These are phyloP conservation scores for Abscondita cerata DNA, from an alignment of 2,888 invertebrate species.

Conservation along the genomic window DNA sequence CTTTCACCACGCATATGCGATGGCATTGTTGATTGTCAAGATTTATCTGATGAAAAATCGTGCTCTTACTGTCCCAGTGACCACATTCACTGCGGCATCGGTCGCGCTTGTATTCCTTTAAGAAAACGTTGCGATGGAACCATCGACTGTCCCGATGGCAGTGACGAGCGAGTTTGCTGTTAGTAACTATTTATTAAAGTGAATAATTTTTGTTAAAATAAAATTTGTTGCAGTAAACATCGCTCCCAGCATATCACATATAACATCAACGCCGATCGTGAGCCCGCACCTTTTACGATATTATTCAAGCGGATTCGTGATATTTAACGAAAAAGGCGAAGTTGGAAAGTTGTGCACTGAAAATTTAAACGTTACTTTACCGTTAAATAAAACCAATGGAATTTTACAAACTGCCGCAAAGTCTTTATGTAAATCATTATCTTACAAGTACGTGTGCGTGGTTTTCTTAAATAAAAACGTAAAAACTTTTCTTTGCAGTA, in stretches of 20 bases:
- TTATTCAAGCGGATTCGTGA: constrained; percentile 79
- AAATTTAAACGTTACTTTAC: constrained; percentile 70
- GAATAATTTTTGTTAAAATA: background rate
- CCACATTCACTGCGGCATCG: constrained; percentile 79
- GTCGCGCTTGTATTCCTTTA: constrained; percentile 75
- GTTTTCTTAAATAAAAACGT: background rate
- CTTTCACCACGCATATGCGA: constrained; percentile 83
- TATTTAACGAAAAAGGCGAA: constrained; percentile 84
- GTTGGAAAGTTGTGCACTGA: constrained; percentile 83
- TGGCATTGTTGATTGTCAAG: constrained; percentile 85
- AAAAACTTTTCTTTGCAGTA: constrained; percentile 60
- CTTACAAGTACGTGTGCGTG: constrained; percentile 70
- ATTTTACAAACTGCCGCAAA: constrained; percentile 73
- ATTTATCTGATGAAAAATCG: constrained; percentile 79
- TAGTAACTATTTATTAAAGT: constrained; percentile 57
- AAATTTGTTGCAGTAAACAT: constrained; percentile 69
- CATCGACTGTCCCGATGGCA: constrained; percentile 84
- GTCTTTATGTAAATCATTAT: constrained; percentile 78
- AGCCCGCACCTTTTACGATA: constrained; percentile 76
- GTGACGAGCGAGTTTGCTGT: constrained; percentile 88
- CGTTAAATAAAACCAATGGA: constrained; percentile 54
- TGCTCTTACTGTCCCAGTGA: constrained; percentile 81
- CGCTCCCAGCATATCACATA: constrained; percentile 71
- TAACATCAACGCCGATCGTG: constrained; percentile 68
- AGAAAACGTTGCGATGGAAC: constrained; percentile 81